phyloP scores from a whole-genome alignment of 2,797 vertebrate genomes.

The Rachycentron canadum region DNA sequence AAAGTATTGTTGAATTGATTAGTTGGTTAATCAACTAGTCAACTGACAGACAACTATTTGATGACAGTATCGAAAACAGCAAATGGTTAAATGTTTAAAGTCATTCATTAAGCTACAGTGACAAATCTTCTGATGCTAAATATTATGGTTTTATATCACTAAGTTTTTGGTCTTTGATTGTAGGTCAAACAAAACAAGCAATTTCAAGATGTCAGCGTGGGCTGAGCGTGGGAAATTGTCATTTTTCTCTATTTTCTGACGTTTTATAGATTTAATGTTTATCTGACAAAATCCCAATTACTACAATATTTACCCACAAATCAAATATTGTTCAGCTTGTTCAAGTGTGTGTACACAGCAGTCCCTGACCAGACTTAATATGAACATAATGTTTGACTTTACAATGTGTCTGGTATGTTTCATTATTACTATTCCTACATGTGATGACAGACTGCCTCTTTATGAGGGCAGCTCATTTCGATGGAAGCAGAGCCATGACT shows the following conservation, averaged over 20 bases:
- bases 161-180: neutral
- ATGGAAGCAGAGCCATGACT: conserved; percentile 43
- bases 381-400: conserved; percentile 35
- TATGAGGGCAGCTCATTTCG: conserved; percentile 39
- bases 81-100: neutral
- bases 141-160: neutral
- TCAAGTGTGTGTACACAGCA: neutral
- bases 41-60: neutral
- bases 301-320: neutral
- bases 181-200: neutral
- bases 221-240: neutral
- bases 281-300: neutral
- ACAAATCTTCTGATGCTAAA: neutral
- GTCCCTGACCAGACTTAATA: neutral
- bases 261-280: neutral
- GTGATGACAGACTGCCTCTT: conserved; percentile 44
- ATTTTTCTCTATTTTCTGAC: neutral
- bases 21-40: neutral
- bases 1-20: neutral
- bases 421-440: conserved; percentile 9
- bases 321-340: neutral
- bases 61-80: neutral
- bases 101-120: neutral
- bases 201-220: neutral
- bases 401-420: conserved; percentile 30